Base-by-base conservation (phyloP, 2,797 vertebrate species). In the Echeneis naucrates region DNA sequence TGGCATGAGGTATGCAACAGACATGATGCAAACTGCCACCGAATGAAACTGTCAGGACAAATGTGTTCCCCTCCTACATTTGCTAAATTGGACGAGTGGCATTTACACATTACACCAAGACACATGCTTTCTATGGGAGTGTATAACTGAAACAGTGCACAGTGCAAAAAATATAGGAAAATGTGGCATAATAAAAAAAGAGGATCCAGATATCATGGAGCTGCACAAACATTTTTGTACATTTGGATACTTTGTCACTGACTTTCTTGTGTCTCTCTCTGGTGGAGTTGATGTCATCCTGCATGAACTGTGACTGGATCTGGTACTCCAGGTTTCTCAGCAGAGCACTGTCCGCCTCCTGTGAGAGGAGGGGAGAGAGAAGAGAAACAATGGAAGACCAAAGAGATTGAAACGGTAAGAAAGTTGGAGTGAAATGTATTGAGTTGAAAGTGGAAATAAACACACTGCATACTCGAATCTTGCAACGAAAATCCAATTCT, bases 221-320 rank as follows among this genome's bases (percentile, higher is more conserved):
- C 53, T 27, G 42, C 14, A 33, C 10, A 30, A 8, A n/a, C n/a
- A n/a, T n/a, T 11, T n/a, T 37, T 9, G 10, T 19, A 30, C 1
- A 64, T 52, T 38, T 11, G 21, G 4, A 44, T 37, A 4, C 24
- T 54, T 57, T 21, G 12, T 1, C 11, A 30, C 59, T 89, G 91
- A 98, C 98, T 97, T 98, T 98, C 86, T 94, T 98, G 87, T 98
- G 95, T 89, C 96, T 94, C 42, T 99, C 97, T 94, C 95, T 97
- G 66, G 96, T 96, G 23, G 95, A 95, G 72, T 89, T 97, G 74
- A 98, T 94, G 64, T 99, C 96, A 5, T 99, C 98, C 86, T 98
- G 96, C 72, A 99, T 92, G 85, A 98, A 98, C 91, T 99, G 97
- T 23, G 95, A 95, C 81, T 98, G 95, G 0, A 98, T 96, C 90